Conservation (phyloP, 2,797 vertebrate genomes). For the Sarcoramphus papa region DNA sequence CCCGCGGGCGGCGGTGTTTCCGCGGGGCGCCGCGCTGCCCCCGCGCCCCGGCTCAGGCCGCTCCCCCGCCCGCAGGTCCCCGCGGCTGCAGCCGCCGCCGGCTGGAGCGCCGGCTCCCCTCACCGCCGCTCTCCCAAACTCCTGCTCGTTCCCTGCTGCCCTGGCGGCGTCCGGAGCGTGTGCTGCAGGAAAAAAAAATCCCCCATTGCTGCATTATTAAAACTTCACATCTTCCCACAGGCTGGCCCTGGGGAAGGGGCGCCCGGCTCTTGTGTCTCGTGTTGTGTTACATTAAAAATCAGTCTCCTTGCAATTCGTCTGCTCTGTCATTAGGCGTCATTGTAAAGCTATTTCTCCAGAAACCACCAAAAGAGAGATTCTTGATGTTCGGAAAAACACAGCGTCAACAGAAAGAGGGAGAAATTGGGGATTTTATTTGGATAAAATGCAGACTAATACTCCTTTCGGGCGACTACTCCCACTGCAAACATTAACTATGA, state of each 20-base stretch:
- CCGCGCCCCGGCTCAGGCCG: background rate
- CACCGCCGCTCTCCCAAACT: background rate
- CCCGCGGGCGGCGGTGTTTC: background rate
- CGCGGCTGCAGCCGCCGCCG: too few species aligned
- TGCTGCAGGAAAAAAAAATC: background rate
- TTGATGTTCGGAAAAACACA: background rate
- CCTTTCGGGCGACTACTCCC: background rate
- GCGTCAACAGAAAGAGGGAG: background rate
- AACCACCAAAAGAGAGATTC: background rate
- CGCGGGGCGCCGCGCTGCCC: background rate
- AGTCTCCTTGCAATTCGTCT: slow-evolving; percentile 72
- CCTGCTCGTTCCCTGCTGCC: background rate
- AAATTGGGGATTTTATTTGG: slow-evolving; percentile 50
- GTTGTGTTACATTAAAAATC: slow-evolving; percentile 44
- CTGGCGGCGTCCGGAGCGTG: background rate
- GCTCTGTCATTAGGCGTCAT: slow-evolving; percentile 80
- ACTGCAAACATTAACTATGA: background rate
- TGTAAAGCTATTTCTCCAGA: slow-evolving; percentile 69
- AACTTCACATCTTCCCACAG: slow-evolving; percentile 48
- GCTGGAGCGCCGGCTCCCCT: background rate
- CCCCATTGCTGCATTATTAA: background rate
- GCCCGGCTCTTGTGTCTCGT: slow-evolving; percentile 6
- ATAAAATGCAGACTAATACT: background rate
- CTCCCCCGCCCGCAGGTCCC: background rate
- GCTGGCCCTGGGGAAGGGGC: background rate